Base-by-base conservation (phyloP, 2,888 invertebrate genomes). In the Drosophila robusta region DNA sequence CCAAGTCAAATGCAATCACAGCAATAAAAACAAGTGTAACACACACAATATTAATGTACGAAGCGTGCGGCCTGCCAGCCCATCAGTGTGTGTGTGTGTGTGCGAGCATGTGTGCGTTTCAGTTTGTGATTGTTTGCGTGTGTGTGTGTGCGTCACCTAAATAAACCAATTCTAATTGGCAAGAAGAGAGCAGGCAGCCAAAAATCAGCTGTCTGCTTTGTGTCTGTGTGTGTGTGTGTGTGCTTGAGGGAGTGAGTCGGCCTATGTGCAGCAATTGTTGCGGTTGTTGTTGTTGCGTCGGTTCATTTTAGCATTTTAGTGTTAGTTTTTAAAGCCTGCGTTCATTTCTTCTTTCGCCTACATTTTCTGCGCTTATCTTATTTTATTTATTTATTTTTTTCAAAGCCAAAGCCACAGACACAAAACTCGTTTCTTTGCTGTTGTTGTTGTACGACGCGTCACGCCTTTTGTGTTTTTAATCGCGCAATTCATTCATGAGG, bases 361-460 rank as follows among this genome's bases (percentile, higher is more conserved):
- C 66, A 64, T 79, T 57, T 79, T 73, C 70, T 69, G 51, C 49
- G 77, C 64, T 82, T 76, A 79, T 75, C 67, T 58, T 29, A 56
- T 62, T 50, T 56, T 55, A 34, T 12, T 34, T 18, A 58, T 50
- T 56, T 57, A 9, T 32, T 32, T 22, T 69, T 71, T 75, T 78
- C 78, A 69, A 80, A 79, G 87, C 80, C 80, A 73, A 86, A 86
- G 83, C 75, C 75, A 81, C 70, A 86, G 80, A 67, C 64, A 78
- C 60, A 75, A 81, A 81, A 81, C 81, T 78, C 56, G 81, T 81
- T 81, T 76, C 55, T 56, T 62, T 70, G 45, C 16, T 52, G 39
- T 26, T 69, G 49, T 45, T 70, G 77, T 41, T 66, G 66, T 54
- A 11, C 70, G 58, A 56, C 72, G 66, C 79, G 82, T 75, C 73